Conservation (phyloP, 1,140 invertebrate genomes). For the Macrobrachium nipponense region DNA sequence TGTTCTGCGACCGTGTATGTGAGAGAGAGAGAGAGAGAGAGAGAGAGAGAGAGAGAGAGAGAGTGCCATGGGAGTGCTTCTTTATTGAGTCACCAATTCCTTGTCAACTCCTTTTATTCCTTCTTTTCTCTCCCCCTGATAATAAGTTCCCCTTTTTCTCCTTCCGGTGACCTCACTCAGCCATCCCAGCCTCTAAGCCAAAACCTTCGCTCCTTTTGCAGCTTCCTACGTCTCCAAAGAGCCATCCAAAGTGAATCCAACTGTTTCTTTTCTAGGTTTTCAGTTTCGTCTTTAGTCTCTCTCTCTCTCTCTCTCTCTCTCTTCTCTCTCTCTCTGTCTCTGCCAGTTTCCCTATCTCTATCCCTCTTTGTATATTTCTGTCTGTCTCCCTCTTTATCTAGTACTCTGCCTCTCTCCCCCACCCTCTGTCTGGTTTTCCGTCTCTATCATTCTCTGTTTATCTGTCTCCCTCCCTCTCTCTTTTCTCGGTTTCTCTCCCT, state of each 20-base stretch:
- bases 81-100: background rate
- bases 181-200: background rate
- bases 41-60: conserved; percentile 27
- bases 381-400: background rate
- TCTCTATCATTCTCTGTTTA: background rate
- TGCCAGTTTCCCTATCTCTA: background rate
- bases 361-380: background rate
- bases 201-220: background rate
- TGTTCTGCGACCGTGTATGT: too few species aligned
- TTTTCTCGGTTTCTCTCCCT: background rate
- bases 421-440: background rate
- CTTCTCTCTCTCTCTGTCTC: conserved; percentile 12
- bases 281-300: too few species aligned
- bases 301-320: background rate
- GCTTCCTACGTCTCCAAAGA: too few species aligned
- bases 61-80: background rate
- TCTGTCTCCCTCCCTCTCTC: background rate
- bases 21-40: conserved; percentile 9
- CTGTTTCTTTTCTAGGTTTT: too few species aligned
- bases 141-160: background rate
- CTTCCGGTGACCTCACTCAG: background rate
- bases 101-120: background rate
- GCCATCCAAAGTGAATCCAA: too few species aligned
- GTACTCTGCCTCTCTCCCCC: background rate
- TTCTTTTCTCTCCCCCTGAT: background rate